Evolutionary conservation across 2,888 invertebrate species (phyloP), one percentile per base, ranked within the genome.

Genomic region (Chironomus tentans): DNA sequence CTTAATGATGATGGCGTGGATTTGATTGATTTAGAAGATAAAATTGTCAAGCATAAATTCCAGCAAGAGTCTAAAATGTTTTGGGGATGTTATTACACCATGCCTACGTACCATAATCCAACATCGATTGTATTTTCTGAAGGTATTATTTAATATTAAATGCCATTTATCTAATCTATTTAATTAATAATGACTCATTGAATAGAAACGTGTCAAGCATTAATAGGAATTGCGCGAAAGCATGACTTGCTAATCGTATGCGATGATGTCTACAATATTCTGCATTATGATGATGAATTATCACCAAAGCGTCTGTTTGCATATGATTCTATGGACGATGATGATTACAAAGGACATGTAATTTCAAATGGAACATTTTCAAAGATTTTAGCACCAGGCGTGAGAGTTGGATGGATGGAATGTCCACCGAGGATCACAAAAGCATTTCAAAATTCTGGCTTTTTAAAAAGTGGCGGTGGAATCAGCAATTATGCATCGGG

Each of bases 341-440:
- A 79, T 0, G 81, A 82, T 13, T 86, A 82, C 77, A 81, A 81
- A 21, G 87, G 88, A 0, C 85, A 88, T 80, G 85, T 90, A 3
- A 83, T 90, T 50, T 89, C 89, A 0, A 90, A 89, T 80, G 87
- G 88, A 22, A 86, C 87, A 1, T 90, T 90, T 81, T 88, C 89
- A 0, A 90, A 90, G 82, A 86, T 89, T 70, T 80, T 90, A 76
- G 87, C 86, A 0, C 90, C 90, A 0, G 89, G 88, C 0, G 79
- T 28, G 15, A 84, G 90, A n/a, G 80, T 89, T 13, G 90, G 90
- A 3, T 90, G 90, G 90, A 81, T 90, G 24, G 90, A 90, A 80
- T 85, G 86, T 21, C 85, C 87, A 2, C 80, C 84, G 3, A 81
- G 83, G 28, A 78, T 86, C 13, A 83, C 84, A 50, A 80, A 81